Percentiles rank a stretch among this genome's conserved stretches.
Conservation (phyloP, 2,888 invertebrate species). For the Diarsia brunnea region DNA sequence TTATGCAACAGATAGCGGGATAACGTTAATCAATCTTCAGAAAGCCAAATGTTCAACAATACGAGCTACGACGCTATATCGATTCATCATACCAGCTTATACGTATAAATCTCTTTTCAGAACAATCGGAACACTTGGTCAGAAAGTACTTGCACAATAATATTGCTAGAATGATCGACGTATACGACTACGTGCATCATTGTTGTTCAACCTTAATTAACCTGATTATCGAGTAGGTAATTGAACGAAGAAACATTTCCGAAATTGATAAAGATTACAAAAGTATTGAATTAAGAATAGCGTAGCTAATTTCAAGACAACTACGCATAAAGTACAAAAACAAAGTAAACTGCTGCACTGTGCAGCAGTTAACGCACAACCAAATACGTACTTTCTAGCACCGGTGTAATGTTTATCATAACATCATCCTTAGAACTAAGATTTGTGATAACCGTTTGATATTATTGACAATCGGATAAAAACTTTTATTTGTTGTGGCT, state of each 20-base stretch:
- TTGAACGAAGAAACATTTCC: conserved; percentile 2
- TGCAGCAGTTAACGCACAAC: too few species aligned
- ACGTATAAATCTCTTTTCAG: not conserved
- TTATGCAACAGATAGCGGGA: not conserved
- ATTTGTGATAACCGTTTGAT: conserved; percentile 28
- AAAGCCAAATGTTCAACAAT: not conserved
- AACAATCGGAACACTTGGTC: not conserved
- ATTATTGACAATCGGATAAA: not conserved
- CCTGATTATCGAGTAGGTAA: conserved; percentile 1
- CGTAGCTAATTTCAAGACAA: not conserved
- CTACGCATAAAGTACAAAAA: not conserved
- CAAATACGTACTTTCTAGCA: not conserved
- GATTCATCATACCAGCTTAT: conserved; percentile 15
- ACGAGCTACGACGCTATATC: not conserved
- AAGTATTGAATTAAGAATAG: not conserved
- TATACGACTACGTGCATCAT: not conserved
- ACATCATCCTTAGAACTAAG: not conserved
- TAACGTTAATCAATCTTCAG: conserved; percentile 3
- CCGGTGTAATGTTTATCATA: not conserved
- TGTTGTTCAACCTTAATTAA: not conserved
- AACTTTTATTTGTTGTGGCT: not conserved
- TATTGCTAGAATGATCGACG: conserved; percentile 12
- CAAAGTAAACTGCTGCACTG: not conserved
- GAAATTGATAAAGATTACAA: conserved; percentile 5
- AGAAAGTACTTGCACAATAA: not conserved